Evolutionary conservation across 1,140 invertebrate species (phyloP).

Genomic region (Subanguina moxae): DNA sequence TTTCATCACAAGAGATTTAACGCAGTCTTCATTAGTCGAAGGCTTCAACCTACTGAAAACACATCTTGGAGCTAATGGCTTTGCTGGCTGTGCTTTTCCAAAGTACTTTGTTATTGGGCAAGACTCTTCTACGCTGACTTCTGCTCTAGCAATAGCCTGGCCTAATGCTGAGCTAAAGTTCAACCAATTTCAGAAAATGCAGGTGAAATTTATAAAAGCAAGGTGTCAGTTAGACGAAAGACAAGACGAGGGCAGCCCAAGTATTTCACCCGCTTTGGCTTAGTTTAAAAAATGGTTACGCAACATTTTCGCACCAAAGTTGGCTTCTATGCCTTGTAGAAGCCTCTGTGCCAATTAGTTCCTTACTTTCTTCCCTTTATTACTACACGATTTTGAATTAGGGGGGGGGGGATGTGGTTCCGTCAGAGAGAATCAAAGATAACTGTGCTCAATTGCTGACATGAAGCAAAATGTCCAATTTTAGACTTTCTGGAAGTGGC

Average conservation of each 20-base stretch:
- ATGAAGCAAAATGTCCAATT: not conserved
- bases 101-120: not conserved
- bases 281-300: no score
- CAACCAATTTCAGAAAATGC: not conserved
- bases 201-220: not conserved
- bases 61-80: not conserved
- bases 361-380: no score
- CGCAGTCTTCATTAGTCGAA: not conserved
- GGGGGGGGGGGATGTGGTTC: no score
- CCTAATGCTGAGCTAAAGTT: not conserved
- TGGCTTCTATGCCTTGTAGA: no score
- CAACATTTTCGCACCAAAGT: no score
- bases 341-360: no score
- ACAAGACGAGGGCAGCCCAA: no score
- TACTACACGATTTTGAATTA: no score
- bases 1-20: not conserved
- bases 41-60: slow-evolving; percentile 1
- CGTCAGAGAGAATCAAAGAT: not conserved
- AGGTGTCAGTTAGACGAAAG: no score
- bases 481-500: slow-evolving; percentile 1
- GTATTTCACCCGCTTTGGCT: no score
- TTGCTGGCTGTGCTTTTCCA: not conserved
- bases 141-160: not conserved
- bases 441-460: not conserved
- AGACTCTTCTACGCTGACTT: not conserved